Conservation (phyloP, 2,888 invertebrate species). For the Unio delphinus region DNA sequence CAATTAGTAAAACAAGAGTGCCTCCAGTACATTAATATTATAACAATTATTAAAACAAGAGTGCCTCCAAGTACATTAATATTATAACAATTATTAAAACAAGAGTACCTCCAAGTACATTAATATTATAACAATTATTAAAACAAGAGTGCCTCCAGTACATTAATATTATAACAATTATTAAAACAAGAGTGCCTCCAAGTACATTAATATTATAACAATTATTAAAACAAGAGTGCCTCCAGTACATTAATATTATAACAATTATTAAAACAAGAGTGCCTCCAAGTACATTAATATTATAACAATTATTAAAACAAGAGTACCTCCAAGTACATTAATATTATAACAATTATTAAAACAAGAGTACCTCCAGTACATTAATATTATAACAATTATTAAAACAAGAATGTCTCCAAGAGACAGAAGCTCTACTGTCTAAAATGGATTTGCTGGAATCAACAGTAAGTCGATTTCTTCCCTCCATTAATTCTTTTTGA, state of each 20-base stretch:
- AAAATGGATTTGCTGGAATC: too few relatives aligned
- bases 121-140: background rate
- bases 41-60: background rate
- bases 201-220: background rate
- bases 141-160: too few relatives aligned
- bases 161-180: background rate
- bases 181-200: too few relatives aligned
- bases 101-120: background rate
- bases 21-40: background rate
- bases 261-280: background rate
- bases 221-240: background rate
- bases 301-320: background rate
- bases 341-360: background rate
- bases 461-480: too few relatives aligned
- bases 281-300: background rate
- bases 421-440: too few relatives aligned
- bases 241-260: background rate
- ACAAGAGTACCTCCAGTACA: background rate
- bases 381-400: background rate
- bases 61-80: background rate
- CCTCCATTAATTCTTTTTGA: too few relatives aligned
- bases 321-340: background rate
- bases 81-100: background rate
- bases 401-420: too few relatives aligned
- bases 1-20: background rate